Evolutionary conservation across 1,140 invertebrate species (phyloP).

Genomic region (Drosophila bocqueti): DNA sequence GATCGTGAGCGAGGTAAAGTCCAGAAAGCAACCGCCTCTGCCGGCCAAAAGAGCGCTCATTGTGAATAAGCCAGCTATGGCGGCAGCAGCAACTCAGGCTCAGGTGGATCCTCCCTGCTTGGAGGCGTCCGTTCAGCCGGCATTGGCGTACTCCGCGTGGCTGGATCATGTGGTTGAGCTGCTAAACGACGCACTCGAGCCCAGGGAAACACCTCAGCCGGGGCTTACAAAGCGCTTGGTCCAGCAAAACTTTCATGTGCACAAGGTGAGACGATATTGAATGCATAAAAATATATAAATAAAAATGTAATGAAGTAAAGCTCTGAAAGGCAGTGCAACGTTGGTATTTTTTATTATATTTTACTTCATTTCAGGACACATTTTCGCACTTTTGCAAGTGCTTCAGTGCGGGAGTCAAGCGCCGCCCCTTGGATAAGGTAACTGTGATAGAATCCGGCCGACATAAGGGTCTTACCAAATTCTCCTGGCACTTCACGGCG

Average conservation of each 20-base stretch:
- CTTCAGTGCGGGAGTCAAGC: slow-evolving; percentile 73
- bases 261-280: slow-evolving; percentile 43
- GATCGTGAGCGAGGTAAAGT: slow-evolving; percentile 67
- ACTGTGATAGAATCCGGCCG: slow-evolving; percentile 60
- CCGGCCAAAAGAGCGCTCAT: slow-evolving; percentile 69
- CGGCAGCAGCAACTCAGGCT: neutral
- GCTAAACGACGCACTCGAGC: slow-evolving; percentile 60
- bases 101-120: slow-evolving; percentile 25
- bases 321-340: too few species aligned
- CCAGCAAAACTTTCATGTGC: slow-evolving; percentile 69
- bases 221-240: slow-evolving; percentile 23
- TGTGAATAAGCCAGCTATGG: slow-evolving; percentile 44
- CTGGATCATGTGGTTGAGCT: slow-evolving; percentile 78
- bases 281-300: too few species aligned
- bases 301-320: too few species aligned
- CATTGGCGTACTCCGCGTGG: slow-evolving; percentile 69
- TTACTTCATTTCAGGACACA: slow-evolving; percentile 56
- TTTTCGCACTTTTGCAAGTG: slow-evolving; percentile 75
- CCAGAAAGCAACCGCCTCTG: slow-evolving; percentile 58
- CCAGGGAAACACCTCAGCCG: slow-evolving; percentile 5
- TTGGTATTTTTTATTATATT: neutral
- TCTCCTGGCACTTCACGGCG: slow-evolving; percentile 71
- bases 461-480: slow-evolving; percentile 73
- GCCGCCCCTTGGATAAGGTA: slow-evolving; percentile 60
- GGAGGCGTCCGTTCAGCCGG: slow-evolving; percentile 44